Percentiles rank a stretch among this genome's conserved stretches.
phyloP scores from a whole-genome alignment of 2,113 vertebrate genomes.

The Otolemur garnettii region DNA sequence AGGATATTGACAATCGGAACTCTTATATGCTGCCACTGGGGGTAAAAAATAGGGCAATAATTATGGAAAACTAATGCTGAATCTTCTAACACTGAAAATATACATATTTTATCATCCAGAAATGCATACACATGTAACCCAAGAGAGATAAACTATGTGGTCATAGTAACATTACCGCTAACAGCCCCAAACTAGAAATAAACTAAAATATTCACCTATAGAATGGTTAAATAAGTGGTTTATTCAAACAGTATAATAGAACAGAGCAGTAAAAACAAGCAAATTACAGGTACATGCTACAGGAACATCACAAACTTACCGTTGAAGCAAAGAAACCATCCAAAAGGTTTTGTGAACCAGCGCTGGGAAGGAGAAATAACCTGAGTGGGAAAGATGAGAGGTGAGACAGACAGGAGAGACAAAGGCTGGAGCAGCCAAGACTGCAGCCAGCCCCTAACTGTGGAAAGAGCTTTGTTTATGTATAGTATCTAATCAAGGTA shows the following conservation, averaged over 20 bases:
- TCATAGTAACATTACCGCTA: background rate
- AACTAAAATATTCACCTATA: background rate
- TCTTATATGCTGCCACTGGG: background rate
- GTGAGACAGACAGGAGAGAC: no score
- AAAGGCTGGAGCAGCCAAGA: no score
- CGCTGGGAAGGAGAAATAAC: no score
- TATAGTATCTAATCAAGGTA: no score
- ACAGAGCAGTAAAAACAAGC: background rate
- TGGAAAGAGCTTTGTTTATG: no score
- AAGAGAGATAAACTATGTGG: background rate
- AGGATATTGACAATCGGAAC: background rate
- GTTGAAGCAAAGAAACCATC: background rate
- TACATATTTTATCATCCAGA: background rate
- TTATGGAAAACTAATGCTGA: background rate
- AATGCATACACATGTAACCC: background rate
- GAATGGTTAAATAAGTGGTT: background rate
- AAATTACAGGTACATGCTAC: background rate
- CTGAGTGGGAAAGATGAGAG: no score
- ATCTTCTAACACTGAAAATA: background rate
- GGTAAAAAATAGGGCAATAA: background rate
- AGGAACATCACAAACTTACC: slow-evolving; percentile 6
- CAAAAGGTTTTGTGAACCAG: background rate
- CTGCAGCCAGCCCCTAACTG: no score
- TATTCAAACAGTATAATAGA: background rate
- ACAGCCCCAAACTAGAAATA: background rate